Conservation (phyloP, 2,113 vertebrate genomes). For the Archocentrus centrarchus region DNA sequence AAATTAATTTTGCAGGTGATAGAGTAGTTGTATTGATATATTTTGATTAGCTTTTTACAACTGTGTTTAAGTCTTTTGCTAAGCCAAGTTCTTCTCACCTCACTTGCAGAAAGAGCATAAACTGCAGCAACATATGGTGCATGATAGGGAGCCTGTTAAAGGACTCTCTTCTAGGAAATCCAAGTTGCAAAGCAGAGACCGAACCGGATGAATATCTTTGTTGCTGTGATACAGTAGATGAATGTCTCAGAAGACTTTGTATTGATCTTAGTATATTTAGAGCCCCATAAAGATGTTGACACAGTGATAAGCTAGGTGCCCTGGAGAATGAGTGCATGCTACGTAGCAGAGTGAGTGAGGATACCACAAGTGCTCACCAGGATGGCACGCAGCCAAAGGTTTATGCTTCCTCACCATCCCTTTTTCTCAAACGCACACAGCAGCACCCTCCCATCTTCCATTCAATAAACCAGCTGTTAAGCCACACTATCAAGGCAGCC, state of each 20-base stretch:
- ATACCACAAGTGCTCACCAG: constrained; percentile 45
- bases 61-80: neutral
- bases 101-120: neutral
- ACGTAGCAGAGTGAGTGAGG: constrained; percentile 47
- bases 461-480: constrained; percentile 83
- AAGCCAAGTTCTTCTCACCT: neutral
- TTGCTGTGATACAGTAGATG: constrained; percentile 71
- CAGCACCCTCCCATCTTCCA: constrained; percentile 64
- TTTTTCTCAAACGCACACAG: constrained; percentile 38
- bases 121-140: neutral
- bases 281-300: constrained; percentile 78
- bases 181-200: neutral
- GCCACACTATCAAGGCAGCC: constrained; percentile 82
- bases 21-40: neutral
- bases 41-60: neutral
- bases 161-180: constrained; percentile 27
- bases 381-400: constrained; percentile 57
- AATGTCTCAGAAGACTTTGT: constrained; percentile 62
- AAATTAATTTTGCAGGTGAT: neutral
- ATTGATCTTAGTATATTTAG: constrained; percentile 76
- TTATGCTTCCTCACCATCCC: constrained; percentile 48
- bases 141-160: constrained; percentile 20
- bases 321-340: constrained; percentile 54
- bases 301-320: constrained; percentile 70
- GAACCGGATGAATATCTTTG: constrained; percentile 60